A percentile compares a stretch with the other conserved stretches of the same genome.
These are phyloP conservation scores for Cinclus cinclus DNA, from an alignment of 2,113 vertebrate species.

Conservation along the genomic window DNA sequence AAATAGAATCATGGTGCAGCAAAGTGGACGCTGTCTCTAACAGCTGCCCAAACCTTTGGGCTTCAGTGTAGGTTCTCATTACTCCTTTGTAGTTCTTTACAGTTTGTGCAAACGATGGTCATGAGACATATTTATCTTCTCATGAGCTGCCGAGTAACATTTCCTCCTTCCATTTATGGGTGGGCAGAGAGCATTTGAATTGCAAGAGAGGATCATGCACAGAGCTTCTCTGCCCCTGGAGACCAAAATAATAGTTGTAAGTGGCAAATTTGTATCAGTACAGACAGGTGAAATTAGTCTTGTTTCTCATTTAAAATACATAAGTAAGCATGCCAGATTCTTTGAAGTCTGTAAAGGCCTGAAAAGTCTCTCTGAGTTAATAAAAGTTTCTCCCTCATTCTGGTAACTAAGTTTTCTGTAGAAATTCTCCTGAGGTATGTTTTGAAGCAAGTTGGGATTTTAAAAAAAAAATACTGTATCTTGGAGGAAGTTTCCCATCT, in stretches of 20 bases:
- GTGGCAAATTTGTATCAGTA: not conserved
- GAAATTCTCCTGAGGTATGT: not conserved
- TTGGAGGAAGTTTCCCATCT: not conserved
- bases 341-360: not conserved
- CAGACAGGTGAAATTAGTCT: not conserved
- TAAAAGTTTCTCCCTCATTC: not conserved
- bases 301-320: not conserved
- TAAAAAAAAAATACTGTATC: not conserved
- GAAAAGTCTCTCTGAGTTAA: not conserved
- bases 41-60: not conserved
- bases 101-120: not conserved
- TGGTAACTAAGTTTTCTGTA: not conserved
- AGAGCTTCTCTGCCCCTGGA: not conserved
- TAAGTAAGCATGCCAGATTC: not conserved
- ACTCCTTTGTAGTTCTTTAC: not conserved
- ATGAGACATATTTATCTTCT: not conserved
- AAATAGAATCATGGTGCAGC: not conserved
- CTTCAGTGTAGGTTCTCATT: not conserved
- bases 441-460: not conserved
- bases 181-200: not conserved
- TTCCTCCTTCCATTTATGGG: not conserved
- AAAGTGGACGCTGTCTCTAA: not conserved
- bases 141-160: not conserved
- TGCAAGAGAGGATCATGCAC: not conserved
- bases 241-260: not conserved